Evolutionary conservation across 1,140 invertebrate genomes (phyloP).

Genomic region (Doryteuthis pealeii): DNA sequence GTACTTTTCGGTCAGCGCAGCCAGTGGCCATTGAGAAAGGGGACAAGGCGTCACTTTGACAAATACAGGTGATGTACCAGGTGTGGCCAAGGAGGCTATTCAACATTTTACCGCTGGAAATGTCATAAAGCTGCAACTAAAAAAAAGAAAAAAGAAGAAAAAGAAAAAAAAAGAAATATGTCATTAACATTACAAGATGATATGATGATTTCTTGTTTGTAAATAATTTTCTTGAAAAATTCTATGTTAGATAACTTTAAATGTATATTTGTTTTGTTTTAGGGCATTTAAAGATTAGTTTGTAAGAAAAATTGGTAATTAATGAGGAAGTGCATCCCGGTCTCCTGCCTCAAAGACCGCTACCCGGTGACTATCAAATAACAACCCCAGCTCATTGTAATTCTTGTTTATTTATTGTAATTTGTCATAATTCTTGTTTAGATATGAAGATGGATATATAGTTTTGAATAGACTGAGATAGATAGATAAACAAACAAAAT

Average conservation of each 20-base stretch:
- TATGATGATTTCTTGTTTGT: background rate
- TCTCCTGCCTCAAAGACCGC: too few relatives aligned
- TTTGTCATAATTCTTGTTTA: too few relatives aligned
- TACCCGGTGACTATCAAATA: too few relatives aligned
- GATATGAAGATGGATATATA: too few relatives aligned
- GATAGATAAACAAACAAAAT: too few relatives aligned
- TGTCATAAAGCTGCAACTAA: slow-evolving; percentile 50
- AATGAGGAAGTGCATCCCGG: too few relatives aligned
- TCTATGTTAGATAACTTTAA: too few relatives aligned
- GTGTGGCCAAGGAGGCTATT: slow-evolving; percentile 43
- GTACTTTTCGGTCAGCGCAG: slow-evolving; percentile 46
- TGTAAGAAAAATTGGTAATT: too few relatives aligned
- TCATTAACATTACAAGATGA: background rate
- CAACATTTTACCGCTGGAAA: slow-evolving; percentile 26
- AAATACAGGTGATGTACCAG: slow-evolving; percentile 40
- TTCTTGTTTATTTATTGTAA: too few relatives aligned
- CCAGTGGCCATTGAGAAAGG: slow-evolving; percentile 41
- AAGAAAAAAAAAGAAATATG: background rate
- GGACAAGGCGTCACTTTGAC: slow-evolving; percentile 21
- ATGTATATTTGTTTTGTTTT: background rate
- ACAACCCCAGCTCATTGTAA: too few relatives aligned
- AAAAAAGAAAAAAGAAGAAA: slow-evolving; percentile 12
- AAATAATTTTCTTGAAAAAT: too few relatives aligned
- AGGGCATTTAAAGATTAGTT: background rate
- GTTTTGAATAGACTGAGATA: too few relatives aligned